These are phyloP conservation scores for Saxidomus purpurata DNA, from an alignment of 1,140 invertebrate genomes.

Conservation along the genomic window DNA sequence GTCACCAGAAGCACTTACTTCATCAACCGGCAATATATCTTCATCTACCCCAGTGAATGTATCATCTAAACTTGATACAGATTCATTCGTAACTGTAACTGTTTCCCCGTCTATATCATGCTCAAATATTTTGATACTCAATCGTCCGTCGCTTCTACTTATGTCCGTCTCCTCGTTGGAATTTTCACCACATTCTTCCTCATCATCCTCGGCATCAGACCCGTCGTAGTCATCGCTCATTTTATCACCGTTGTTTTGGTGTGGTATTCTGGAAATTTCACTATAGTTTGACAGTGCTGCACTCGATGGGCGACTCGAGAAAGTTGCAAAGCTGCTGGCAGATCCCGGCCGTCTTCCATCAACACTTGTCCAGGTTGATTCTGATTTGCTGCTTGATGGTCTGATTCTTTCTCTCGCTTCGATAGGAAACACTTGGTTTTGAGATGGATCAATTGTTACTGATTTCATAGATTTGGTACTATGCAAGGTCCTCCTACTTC, in stretches of 20 bases:
- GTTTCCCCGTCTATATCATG: constrained; percentile 14
- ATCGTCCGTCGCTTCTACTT: neutral
- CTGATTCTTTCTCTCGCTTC: constrained; percentile 19
- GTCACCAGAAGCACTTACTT: neutral
- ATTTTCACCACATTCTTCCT: neutral
- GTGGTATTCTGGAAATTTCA: neutral
- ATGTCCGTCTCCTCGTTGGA: neutral
- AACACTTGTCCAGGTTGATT: neutral
- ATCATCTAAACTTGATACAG: neutral
- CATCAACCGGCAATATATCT: neutral
- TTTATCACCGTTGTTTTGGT: neutral
- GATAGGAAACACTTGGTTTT: constrained; percentile 48
- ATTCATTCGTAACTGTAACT: neutral
- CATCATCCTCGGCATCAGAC: neutral
- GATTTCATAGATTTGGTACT: constrained; percentile 42
- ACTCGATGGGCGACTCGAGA: constrained; percentile 48
- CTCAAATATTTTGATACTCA: neutral
- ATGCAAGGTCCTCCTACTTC: neutral
- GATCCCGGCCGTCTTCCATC: constrained; percentile 23
- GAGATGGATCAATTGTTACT: constrained; percentile 54
- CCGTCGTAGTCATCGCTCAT: neutral
- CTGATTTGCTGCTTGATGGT: neutral
- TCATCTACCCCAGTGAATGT: neutral
- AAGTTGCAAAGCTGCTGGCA: constrained; percentile 40
- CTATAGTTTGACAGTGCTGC: neutral